A percentile compares a stretch with the other conserved stretches of the same genome.
Evolutionary conservation across 2,113 vertebrate species (phyloP).

Genomic region (Scopus umbretta): DNA sequence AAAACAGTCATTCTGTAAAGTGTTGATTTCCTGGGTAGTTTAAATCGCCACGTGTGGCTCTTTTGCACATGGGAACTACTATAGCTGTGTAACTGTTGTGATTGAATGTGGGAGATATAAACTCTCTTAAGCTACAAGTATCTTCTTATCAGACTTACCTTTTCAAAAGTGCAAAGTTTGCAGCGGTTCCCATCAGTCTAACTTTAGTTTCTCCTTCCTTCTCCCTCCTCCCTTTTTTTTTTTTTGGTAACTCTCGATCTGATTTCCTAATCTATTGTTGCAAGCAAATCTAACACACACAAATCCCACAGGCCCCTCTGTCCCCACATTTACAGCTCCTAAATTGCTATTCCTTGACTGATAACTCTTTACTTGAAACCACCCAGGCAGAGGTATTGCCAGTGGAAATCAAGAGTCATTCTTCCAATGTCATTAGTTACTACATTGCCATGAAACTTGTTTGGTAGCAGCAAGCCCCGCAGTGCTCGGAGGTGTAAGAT

Average conservation of each 20-base stretch:
- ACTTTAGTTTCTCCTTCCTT: not conserved
- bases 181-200: not conserved
- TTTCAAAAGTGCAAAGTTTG: not conserved
- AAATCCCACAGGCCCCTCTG: not conserved
- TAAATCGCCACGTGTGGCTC: not conserved
- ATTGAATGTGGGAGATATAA: not conserved
- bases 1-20: not conserved
- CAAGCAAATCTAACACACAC: not conserved
- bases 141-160: not conserved
- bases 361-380: not conserved
- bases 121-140: not conserved
- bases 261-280: not conserved
- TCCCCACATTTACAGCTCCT: not conserved
- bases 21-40: not conserved
- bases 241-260: not conserved
- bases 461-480: not conserved
- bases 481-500: not conserved
- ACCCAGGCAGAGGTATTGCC: not conserved
- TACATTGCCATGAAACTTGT: not conserved
- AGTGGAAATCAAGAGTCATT: conserved; percentile 9
- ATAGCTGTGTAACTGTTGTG: not conserved
- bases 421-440: not conserved
- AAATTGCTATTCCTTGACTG: not conserved
- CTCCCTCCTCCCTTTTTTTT: not conserved
- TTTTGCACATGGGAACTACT: not conserved